These are phyloP conservation scores for Napeogenes inachia DNA, from an alignment of 2,888 invertebrate genomes.

Conservation along the genomic window DNA sequence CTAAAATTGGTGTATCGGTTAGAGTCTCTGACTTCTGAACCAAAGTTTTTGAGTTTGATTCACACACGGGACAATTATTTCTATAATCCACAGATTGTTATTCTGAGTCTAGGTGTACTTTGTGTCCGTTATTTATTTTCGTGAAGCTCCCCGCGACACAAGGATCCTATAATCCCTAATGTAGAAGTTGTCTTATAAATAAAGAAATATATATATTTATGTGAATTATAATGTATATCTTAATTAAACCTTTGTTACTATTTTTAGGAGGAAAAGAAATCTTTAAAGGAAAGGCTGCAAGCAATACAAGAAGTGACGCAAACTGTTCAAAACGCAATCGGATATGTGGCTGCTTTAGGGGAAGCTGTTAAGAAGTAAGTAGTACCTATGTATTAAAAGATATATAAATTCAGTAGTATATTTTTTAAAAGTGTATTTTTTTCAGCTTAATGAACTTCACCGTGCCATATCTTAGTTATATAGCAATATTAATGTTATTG, in stretches of 20 bases:
- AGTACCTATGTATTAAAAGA: neutral
- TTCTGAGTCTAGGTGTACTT: too few species aligned
- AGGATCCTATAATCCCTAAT: too few species aligned
- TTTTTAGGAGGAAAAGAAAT: slow-evolving; percentile 94
- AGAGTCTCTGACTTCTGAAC: too few species aligned
- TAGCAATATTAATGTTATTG: slow-evolving; percentile 88
- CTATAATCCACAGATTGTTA: too few species aligned
- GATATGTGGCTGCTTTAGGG: slow-evolving; percentile 94
- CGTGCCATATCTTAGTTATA: slow-evolving; percentile 95
- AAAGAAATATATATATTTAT: too few species aligned
- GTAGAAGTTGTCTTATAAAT: too few species aligned
- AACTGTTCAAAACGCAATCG: slow-evolving; percentile 96
- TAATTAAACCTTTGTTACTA: neutral
- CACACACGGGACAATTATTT: too few species aligned
- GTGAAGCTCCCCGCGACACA: too few species aligned
- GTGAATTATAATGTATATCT: neutral
- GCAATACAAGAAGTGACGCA: slow-evolving; percentile 98
- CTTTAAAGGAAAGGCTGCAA: slow-evolving; percentile 93
- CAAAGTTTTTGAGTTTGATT: too few species aligned
- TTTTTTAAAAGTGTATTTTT: slow-evolving; percentile 33
- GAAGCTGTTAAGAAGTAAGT: slow-evolving; percentile 96
- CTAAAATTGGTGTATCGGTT: too few species aligned
- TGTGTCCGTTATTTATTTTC: too few species aligned
- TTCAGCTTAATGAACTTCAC: slow-evolving; percentile 97
- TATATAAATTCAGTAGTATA: too few species aligned